These are phyloP conservation scores for Lepidurus arcticus DNA, from an alignment of 1,140 invertebrate species.

Conservation along the genomic window DNA sequence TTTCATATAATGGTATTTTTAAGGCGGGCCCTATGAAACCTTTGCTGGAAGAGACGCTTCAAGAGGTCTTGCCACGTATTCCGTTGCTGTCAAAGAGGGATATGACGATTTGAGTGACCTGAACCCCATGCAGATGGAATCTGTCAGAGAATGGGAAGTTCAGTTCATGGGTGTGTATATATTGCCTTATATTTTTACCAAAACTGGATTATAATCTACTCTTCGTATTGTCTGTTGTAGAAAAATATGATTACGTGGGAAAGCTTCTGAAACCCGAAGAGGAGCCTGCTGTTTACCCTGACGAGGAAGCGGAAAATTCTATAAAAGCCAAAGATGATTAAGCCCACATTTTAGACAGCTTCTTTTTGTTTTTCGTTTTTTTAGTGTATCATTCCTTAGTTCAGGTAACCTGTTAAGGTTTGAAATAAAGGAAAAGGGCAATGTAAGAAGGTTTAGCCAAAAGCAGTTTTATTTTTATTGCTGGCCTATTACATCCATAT, in stretches of 20 bases:
- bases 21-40: constrained; percentile 85
- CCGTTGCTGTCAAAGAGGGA: constrained; percentile 71
- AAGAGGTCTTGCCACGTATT: constrained; percentile 86
- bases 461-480: background rate
- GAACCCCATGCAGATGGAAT: constrained; percentile 72
- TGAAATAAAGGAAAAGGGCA: background rate
- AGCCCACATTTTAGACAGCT: background rate
- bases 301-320: constrained; percentile 61
- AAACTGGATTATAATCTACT: background rate
- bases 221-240: constrained; percentile 51
- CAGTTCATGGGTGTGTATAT: constrained; percentile 78
- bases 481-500: constrained; percentile 4
- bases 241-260: constrained; percentile 91
- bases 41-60: constrained; percentile 96
- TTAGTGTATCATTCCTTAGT: constrained; percentile 7
- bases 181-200: constrained; percentile 13
- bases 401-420: background rate
- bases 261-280: constrained; percentile 86
- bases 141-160: constrained; percentile 89
- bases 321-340: constrained; percentile 30
- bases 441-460: background rate
- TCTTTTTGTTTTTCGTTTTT: background rate
- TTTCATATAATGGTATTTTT: constrained; percentile 35
- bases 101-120: constrained; percentile 96
- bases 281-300: constrained; percentile 82